Conservation (phyloP, 1,140 invertebrate genomes). For the Ruditapes philippinarum region DNA sequence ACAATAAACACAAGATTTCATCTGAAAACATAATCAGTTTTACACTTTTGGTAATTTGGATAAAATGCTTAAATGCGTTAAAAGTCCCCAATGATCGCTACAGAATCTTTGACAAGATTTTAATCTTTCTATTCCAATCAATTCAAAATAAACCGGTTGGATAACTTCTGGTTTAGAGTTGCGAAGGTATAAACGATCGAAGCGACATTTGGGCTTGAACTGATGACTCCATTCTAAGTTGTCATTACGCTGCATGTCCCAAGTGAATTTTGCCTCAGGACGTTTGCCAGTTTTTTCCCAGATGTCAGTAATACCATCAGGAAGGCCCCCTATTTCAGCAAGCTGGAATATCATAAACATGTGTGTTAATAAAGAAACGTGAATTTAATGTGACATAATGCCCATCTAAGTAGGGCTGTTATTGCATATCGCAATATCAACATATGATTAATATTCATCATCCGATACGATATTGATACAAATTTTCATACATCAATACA, state of each 20-base stretch:
- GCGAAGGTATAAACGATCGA: constrained; percentile 89
- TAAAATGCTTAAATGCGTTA: constrained; percentile 85
- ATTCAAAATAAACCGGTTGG: constrained; percentile 88
- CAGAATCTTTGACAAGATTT: constrained; percentile 88
- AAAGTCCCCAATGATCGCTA: constrained; percentile 90
- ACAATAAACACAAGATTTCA: too few species aligned
- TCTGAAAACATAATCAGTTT: too few species aligned
- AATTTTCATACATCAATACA: too few species aligned
- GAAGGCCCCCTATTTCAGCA: constrained; percentile 85
- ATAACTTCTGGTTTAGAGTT: constrained; percentile 80
- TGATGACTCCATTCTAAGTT: constrained; percentile 85
- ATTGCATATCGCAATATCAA: too few species aligned
- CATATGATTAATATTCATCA: too few species aligned
- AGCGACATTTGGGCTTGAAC: constrained; percentile 87
- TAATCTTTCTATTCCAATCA: constrained; percentile 89
- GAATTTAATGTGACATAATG: too few species aligned
- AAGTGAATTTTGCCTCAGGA: constrained; percentile 88
- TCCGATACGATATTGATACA: too few species aligned
- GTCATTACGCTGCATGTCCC: constrained; percentile 89
- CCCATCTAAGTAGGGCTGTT: too few species aligned
- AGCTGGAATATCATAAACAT: constrained; percentile 87
- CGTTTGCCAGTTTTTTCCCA: constrained; percentile 89
- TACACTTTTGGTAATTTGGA: constrained; percentile 43
- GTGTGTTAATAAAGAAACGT: too few species aligned
- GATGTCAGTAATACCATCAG: constrained; percentile 87